Evolutionary conservation across 2,797 vertebrate species (phyloP).

Genomic region (Adelosebastes latens): DNA sequence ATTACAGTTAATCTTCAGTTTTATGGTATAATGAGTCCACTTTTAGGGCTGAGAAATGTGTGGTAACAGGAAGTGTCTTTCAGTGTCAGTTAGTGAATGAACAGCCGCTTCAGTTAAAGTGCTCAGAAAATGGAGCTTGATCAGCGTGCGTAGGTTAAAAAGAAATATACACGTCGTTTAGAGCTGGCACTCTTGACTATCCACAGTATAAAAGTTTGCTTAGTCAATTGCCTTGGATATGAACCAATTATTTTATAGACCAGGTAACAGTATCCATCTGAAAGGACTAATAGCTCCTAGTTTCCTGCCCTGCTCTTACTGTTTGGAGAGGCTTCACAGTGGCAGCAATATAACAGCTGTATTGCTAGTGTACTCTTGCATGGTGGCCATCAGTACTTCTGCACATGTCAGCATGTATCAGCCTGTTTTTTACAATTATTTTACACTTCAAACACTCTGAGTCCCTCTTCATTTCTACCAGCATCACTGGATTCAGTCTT

Average conservation of each 20-base stretch:
- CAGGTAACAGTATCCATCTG: neutral
- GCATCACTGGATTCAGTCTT: neutral
- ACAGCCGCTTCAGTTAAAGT: neutral
- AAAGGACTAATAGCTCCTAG: neutral
- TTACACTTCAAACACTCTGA: neutral
- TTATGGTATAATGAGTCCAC: conserved; percentile 28
- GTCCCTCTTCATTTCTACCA: neutral
- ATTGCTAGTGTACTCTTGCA: neutral
- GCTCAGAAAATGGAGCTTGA: neutral
- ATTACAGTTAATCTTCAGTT: conserved; percentile 23
- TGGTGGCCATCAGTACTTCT: neutral
- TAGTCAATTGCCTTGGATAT: neutral
- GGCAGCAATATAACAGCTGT: neutral
- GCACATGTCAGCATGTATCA: neutral
- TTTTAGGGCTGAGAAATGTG: conserved; percentile 20
- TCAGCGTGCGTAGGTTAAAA: neutral
- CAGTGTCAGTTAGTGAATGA: neutral
- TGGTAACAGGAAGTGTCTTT: neutral
- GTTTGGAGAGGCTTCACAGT: neutral
- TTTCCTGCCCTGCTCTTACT: conserved; percentile 1
- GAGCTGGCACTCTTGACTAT: neutral
- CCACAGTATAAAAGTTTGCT: neutral
- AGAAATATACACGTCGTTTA: neutral
- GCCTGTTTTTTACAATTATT: neutral
- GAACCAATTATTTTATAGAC: neutral